Base-by-base conservation (phyloP, 2,797 vertebrate genomes). In the Echiichthys vipera region DNA sequence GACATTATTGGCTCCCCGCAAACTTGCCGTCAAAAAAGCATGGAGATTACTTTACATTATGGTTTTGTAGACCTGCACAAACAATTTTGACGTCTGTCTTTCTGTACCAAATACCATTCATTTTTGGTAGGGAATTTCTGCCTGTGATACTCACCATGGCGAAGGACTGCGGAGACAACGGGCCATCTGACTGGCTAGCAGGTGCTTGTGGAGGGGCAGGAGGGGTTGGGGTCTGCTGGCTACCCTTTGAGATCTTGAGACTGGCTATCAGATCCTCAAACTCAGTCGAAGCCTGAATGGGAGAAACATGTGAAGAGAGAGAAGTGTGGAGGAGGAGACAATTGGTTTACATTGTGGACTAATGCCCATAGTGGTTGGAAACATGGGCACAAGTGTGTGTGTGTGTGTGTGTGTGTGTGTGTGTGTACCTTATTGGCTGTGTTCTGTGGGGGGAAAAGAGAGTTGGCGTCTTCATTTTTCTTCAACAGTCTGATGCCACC, bases 81-180 rank as follows among this genome's bases (percentile, higher is more conserved):
- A n/a, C n/a, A n/a, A n/a, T n/a, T n/a, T n/a, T n/a, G n/a, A n/a
- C n/a, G n/a, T n/a, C n/a, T n/a, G n/a, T n/a, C n/a, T n/a, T n/a
- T n/a, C n/a, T n/a, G n/a, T n/a, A n/a, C n/a, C n/a, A n/a, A n/a
- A n/a, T n/a, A n/a, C n/a, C n/a, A n/a, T n/a, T n/a, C n/a, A n/a
- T n/a, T n/a, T n/a, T n/a, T n/a, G n/a, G n/a, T n/a, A n/a, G n/a
- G n/a, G n/a, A 25, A 25, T 57, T 15, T 5, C 9, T n/a, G 18
- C 9, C 40, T 51, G 25, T 0, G 14, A 45, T 37, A 50, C 85
- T 58, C 83, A 99, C 98, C 97, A 99, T 95, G 47, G 97, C 98
- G 59, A 99, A 99, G 0, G 98, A 99, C 46, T 99, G 97, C 7
- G 97, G 98, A 34, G 98, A 99, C 83, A 98, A 81, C 4, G 96